These are phyloP conservation scores for Ectobius pallidus DNA, from an alignment of 2,888 invertebrate genomes.

Conservation along the genomic window DNA sequence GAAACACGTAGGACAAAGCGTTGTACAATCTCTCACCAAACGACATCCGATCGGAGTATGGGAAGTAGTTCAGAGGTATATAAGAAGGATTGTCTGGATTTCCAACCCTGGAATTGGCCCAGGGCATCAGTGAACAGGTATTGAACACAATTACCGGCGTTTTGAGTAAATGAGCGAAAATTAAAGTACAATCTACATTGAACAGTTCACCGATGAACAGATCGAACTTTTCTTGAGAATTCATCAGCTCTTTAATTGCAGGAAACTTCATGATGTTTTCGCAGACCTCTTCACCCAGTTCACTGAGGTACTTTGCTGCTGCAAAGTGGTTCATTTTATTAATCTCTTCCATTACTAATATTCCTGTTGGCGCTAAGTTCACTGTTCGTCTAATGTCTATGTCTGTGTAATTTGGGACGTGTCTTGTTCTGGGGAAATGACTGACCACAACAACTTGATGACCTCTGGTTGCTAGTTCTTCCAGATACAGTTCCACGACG, in stretches of 20 bases:
- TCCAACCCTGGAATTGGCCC: slow-evolving; percentile 2
- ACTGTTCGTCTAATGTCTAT: not conserved
- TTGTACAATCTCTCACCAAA: not conserved
- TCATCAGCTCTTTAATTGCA: no score
- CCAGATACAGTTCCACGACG: slow-evolving; percentile 66
- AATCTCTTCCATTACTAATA: slow-evolving; percentile 40
- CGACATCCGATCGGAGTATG: not conserved
- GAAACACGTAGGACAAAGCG: not conserved
- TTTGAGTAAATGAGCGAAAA: not conserved
- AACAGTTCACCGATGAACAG: slow-evolving; percentile 12
- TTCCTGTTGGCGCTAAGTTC: slow-evolving; percentile 60
- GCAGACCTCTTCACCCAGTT: no score
- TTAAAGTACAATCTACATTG: slow-evolving; percentile 1
- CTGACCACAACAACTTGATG: slow-evolving; percentile 72
- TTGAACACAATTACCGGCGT: not conserved
- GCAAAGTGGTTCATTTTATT: no score
- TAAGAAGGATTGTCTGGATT: slow-evolving; percentile 25
- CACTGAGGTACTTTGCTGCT: no score
- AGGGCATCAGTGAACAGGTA: not conserved
- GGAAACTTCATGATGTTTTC: no score
- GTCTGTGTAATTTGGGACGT: not conserved
- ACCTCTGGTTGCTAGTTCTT: slow-evolving; percentile 64
- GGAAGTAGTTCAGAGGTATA: not conserved
- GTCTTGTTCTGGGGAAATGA: not conserved
- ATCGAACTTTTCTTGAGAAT: no score